phyloP scores from a whole-genome alignment of 1,140 invertebrate genomes.

The Halyomorpha halys region DNA sequence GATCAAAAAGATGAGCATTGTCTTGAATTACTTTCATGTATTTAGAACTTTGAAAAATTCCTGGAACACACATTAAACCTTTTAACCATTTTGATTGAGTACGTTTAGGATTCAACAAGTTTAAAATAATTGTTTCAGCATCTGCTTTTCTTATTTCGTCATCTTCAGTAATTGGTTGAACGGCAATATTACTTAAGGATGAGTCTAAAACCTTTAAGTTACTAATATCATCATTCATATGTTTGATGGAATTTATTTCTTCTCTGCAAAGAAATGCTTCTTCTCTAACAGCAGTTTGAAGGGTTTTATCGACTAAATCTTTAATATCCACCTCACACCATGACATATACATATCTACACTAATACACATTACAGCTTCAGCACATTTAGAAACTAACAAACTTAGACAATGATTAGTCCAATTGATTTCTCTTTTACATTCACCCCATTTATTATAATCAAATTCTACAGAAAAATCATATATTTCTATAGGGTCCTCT shows the following conservation, averaged over 20 bases:
- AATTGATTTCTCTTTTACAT: constrained; percentile 15
- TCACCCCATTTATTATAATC: constrained; percentile 14
- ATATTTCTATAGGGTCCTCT: not conserved
- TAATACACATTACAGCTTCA: constrained; percentile 5
- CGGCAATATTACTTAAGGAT: constrained; percentile 8
- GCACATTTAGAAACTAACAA: not conserved
- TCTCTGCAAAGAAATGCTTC: constrained; percentile 16
- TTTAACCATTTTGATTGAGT: constrained; percentile 18
- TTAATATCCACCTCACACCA: constrained; percentile 20
- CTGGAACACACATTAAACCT: not conserved
- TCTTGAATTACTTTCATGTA: constrained; percentile 13
- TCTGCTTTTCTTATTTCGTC: constrained; percentile 20
- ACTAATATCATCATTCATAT: constrained; percentile 5
- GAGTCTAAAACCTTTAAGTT: not conserved
- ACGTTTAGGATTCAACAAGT: constrained; percentile 11
- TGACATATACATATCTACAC: constrained; percentile 20
- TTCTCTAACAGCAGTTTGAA: constrained; percentile 16
- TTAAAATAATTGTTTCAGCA: constrained; percentile 14
- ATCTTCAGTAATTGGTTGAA: constrained; percentile 18
- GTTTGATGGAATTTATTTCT: not conserved
- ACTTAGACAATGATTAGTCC: constrained; percentile 10
- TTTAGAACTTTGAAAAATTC: not conserved
- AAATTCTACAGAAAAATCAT: constrained; percentile 12
- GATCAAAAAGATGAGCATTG: constrained; percentile 2
- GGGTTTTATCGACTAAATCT: not conserved